These are phyloP conservation scores for Acanthosepion esculentum DNA, from an alignment of 2,888 invertebrate species.

Conservation along the genomic window DNA sequence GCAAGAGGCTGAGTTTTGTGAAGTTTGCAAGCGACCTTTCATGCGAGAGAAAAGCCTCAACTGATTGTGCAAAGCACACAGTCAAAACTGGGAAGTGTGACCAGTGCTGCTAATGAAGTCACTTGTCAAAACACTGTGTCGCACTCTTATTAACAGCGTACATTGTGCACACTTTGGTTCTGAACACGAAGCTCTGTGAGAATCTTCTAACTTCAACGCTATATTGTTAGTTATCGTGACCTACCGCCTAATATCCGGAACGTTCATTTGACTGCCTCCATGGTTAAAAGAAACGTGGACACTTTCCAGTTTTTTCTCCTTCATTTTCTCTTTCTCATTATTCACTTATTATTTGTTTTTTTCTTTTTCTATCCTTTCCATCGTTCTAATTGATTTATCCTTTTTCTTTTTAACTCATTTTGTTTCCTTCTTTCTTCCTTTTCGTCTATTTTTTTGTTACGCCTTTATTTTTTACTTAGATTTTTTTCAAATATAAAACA, in stretches of 20 bases:
- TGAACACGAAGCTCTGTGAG: not conserved
- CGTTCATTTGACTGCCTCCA: slow-evolving; percentile 12
- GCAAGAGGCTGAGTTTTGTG: not conserved
- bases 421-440: too few species aligned
- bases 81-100: slow-evolving; percentile 23
- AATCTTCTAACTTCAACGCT: slow-evolving; percentile 17
- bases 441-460: too few species aligned
- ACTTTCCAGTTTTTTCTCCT: not conserved
- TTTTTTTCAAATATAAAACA: too few species aligned
- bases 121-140: not conserved
- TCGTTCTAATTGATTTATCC: too few species aligned
- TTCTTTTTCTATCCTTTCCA: not conserved
- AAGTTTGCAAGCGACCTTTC: not conserved
- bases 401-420: too few species aligned
- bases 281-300: not conserved
- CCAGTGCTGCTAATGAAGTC: slow-evolving; percentile 12
- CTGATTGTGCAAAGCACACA: slow-evolving; percentile 14
- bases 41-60: not conserved
- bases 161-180: not conserved
- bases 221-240: slow-evolving; percentile 21
- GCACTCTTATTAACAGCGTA: slow-evolving; percentile 5
- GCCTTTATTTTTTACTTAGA: too few species aligned
- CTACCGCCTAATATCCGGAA: not conserved
- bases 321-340: too few species aligned
- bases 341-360: not conserved